Evolutionary conservation across 2,113 vertebrate species (phyloP), one percentile per base, ranked within the genome.

Genomic region (Caretta caretta): DNA sequence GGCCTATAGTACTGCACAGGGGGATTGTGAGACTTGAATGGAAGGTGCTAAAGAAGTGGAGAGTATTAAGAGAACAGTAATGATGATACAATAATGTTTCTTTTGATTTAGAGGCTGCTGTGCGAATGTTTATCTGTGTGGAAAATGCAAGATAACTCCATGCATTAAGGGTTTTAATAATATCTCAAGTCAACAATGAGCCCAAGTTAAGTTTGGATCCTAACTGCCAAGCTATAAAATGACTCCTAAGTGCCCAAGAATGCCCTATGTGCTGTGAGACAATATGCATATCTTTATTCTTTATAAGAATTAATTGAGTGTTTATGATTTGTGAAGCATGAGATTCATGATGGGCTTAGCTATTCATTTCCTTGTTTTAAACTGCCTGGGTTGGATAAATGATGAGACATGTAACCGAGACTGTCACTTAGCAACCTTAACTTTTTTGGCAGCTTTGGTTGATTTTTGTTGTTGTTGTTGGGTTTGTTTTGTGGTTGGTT

Each of bases 311-410:
- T 91, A 96, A 97, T 89, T 94, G 92, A 93, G 94, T 93, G 93
- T 93, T 97, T 94, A 97, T 94, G 94, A 94, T 2, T 25, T 89
- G 87, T 94, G 93, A 88, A 81, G 97, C 92, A 38, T 59, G 93
- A 96, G 96, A 97, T 95, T 97, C 96, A 97, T 65, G 90, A 96
- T 65, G 93, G 94, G 97, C 90, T 96, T 96, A 95, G 90, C 95
- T 93, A 97, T 42, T 83, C 57, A 80, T 93, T 95, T 95, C 88
- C 92, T 81, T 1, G 3, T 4, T 1, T 81, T 95, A 53, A 83
- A 92, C 90, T 84, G 46, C 86, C 29, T 72, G 29, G 49, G 82
- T 65, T 38, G 88, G 62, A 82, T 82, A 93, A 91, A 93, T 2
- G 88, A 85, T 24, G 92, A 96, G 50, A 91, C 75, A 89, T 20